Evolutionary conservation across 2,888 invertebrate species (phyloP).

Genomic region (Tetramorium bicarinatum): DNA sequence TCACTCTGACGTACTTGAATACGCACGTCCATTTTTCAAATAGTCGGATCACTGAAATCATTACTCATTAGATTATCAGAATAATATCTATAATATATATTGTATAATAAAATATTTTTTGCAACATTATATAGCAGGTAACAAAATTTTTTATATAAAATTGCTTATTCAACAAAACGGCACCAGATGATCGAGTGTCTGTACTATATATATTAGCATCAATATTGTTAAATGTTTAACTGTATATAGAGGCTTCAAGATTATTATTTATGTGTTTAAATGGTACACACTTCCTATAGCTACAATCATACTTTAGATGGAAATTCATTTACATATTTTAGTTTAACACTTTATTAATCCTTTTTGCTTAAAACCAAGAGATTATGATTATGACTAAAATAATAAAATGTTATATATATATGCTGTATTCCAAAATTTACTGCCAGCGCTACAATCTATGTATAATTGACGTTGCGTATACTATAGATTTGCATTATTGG

Average conservation of each 20-base stretch:
- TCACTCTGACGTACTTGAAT: background rate
- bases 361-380: background rate
- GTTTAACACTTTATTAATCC: background rate
- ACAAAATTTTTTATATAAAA: background rate
- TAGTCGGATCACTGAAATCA: background rate
- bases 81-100: background rate
- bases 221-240: constrained; percentile 15
- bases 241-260: background rate
- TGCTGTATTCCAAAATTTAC: no score
- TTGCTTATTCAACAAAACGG: constrained; percentile 3
- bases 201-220: background rate
- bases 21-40: background rate
- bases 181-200: background rate
- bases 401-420: background rate
- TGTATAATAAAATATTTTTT: background rate
- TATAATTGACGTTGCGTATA: no score
- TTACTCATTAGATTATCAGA: background rate
- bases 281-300: background rate
- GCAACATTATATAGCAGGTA: background rate
- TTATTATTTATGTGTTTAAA: background rate
- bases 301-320: background rate
- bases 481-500: no score
- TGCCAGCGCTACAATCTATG: no score
- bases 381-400: background rate
- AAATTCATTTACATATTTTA: background rate